Percentiles rank a stretch among this genome's conserved stretches.
Conservation (phyloP, 2,797 vertebrate genomes). For the Eleutherodactylus coqui region DNA sequence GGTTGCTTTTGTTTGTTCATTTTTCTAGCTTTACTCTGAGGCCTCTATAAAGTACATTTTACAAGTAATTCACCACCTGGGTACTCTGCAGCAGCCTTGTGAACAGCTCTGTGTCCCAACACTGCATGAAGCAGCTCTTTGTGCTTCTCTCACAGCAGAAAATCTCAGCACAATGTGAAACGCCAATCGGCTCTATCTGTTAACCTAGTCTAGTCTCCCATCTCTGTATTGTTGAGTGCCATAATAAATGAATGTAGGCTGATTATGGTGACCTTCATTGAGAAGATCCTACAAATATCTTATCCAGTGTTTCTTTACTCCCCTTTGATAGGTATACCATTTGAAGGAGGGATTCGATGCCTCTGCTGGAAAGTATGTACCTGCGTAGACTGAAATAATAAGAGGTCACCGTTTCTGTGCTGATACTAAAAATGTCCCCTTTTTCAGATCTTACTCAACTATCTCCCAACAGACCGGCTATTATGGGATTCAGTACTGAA, state of each 20-base stretch:
- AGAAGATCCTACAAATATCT: background rate
- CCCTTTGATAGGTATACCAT: constrained; percentile 87
- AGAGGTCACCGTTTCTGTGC: background rate
- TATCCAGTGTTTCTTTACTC: background rate
- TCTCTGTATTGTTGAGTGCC: no score
- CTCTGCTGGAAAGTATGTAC: constrained; percentile 95
- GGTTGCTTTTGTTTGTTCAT: no score
- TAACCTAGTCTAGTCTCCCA: no score
- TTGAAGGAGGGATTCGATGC: constrained; percentile 93
- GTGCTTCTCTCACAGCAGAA: background rate
- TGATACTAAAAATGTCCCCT: background rate
- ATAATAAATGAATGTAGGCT: background rate
- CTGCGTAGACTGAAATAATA: background rate
- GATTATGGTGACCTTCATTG: background rate
- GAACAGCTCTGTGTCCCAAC: no score
- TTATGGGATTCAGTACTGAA: constrained; percentile 89
- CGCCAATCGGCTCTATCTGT: no score
- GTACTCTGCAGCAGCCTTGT: no score
- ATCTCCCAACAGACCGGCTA: constrained; percentile 88
- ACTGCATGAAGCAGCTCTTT: background rate
- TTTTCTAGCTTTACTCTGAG: no score
- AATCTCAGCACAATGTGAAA: background rate
- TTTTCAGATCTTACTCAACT: constrained; percentile 92
- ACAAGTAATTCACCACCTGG: no score
- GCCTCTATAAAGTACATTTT: no score